A percentile compares a stretch with the other conserved stretches of the same genome.
Conservation (phyloP, 2,797 vertebrate species). For the Hybognathus amarus region DNA sequence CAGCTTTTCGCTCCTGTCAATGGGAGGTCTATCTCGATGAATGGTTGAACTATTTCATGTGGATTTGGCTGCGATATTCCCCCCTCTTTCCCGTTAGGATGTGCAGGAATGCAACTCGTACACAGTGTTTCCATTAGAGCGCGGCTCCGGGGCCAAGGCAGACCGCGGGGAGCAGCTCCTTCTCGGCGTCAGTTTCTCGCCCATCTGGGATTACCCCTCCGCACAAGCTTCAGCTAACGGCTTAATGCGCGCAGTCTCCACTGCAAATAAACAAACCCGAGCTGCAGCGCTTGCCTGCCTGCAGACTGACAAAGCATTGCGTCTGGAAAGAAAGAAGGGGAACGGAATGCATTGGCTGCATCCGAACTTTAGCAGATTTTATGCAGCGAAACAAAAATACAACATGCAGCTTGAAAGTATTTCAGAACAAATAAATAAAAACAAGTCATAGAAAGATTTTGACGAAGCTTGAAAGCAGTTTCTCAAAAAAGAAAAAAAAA, state of each 20-base stretch:
- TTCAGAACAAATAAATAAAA: slow-evolving; percentile 7
- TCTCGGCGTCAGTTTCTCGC: slow-evolving; percentile 86
- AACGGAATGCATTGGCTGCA: not conserved
- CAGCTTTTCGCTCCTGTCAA: slow-evolving; percentile 78
- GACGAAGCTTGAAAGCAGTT: not conserved
- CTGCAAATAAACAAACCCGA: slow-evolving; percentile 80
- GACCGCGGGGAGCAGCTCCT: slow-evolving; percentile 81
- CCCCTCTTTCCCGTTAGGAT: slow-evolving; percentile 85
- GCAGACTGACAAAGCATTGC: slow-evolving; percentile 9
- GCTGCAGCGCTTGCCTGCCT: slow-evolving; percentile 12
- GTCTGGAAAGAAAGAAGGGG: not conserved
- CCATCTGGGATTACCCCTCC: slow-evolving; percentile 85
- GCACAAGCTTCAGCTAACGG: slow-evolving; percentile 63
- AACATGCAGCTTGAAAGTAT: not conserved
- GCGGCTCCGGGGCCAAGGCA: slow-evolving; percentile 70
- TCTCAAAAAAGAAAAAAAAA: not conserved
- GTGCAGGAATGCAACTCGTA: slow-evolving; percentile 91
- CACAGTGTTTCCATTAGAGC: slow-evolving; percentile 93
- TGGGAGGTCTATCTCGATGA: slow-evolving; percentile 87
- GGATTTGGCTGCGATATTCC: slow-evolving; percentile 84
- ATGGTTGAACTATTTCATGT: slow-evolving; percentile 89
- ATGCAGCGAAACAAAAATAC: not conserved
- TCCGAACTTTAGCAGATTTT: not conserved
- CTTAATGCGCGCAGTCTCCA: slow-evolving; percentile 81
- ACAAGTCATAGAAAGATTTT: not conserved